Evolutionary conservation across 2,797 vertebrate species (phyloP).

Genomic region (Phataginus tetradactyla): DNA sequence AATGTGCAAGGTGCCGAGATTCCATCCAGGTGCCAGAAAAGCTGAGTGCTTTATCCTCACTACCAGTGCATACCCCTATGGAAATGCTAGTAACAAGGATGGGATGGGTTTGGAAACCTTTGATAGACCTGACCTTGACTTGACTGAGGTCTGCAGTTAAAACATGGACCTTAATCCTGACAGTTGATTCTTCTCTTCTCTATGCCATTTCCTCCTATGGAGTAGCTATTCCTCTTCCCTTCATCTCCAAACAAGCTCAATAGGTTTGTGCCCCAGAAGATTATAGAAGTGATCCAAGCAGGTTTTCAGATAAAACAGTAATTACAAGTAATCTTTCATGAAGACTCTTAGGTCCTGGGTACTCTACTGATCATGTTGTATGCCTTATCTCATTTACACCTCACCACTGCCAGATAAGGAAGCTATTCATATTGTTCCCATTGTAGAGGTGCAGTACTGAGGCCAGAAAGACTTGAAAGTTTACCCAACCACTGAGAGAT

Average conservation of each 20-base stretch:
- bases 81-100: neutral
- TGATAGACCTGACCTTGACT: neutral
- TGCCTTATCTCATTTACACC: neutral
- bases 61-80: neutral
- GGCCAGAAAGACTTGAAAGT: neutral
- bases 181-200: neutral
- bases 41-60: neutral
- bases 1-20: neutral
- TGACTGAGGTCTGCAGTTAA: neutral
- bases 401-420: neutral
- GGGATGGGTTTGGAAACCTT: neutral
- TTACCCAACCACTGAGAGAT: neutral
- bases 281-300: neutral
- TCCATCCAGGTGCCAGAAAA: neutral
- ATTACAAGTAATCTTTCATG: neutral
- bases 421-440: neutral
- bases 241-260: neutral
- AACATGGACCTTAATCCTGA: neutral
- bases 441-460: neutral
- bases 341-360: neutral
- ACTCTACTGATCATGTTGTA: neutral
- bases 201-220: neutral
- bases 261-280: neutral
- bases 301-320: constrained; percentile 23
- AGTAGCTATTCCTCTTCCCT: neutral